These are phyloP conservation scores for Pemphigus obesinymphae DNA, from an alignment of 1,140 invertebrate genomes.

Conservation along the genomic window DNA sequence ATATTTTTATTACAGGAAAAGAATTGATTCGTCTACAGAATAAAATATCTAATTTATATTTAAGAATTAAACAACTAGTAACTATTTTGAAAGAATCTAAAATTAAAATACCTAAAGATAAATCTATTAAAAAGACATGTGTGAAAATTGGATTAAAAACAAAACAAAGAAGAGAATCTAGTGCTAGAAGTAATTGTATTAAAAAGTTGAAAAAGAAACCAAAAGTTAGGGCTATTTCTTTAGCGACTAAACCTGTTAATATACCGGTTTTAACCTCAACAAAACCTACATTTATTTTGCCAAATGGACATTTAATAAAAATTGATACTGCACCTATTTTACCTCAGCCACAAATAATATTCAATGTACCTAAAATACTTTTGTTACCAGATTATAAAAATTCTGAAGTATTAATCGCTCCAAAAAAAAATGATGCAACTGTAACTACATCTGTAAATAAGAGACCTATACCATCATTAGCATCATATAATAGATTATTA, in stretches of 20 bases:
- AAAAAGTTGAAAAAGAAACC: conserved; percentile 21
- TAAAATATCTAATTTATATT: conserved; percentile 6
- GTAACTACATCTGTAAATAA: conserved; percentile 40
- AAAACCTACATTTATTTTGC: conserved; percentile 32
- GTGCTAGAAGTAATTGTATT: not conserved
- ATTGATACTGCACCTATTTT: conserved; percentile 28
- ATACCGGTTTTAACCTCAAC: conserved; percentile 16
- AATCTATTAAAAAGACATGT: not conserved
- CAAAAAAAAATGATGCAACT: conserved; percentile 37
- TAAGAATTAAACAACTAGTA: conserved; percentile 20
- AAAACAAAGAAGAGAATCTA: not conserved
- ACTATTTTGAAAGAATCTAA: conserved; percentile 22
- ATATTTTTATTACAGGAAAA: conserved; percentile 1
- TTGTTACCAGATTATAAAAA: conserved; percentile 12
- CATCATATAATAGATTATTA: conserved; percentile 37
- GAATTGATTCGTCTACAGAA: conserved; percentile 20
- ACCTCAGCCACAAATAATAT: conserved; percentile 32
- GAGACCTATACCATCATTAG: conserved; percentile 41
- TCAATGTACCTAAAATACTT: conserved; percentile 26
- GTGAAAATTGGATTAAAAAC: not conserved
- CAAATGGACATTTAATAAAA: conserved; percentile 33
- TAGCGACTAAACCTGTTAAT: conserved; percentile 16
- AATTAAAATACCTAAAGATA: conserved; percentile 30
- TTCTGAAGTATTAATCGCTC: conserved; percentile 32
- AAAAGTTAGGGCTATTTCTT: conserved; percentile 17